Evolutionary conservation across 2,113 vertebrate species (phyloP).

Genomic region (Plotosus lineatus): DNA sequence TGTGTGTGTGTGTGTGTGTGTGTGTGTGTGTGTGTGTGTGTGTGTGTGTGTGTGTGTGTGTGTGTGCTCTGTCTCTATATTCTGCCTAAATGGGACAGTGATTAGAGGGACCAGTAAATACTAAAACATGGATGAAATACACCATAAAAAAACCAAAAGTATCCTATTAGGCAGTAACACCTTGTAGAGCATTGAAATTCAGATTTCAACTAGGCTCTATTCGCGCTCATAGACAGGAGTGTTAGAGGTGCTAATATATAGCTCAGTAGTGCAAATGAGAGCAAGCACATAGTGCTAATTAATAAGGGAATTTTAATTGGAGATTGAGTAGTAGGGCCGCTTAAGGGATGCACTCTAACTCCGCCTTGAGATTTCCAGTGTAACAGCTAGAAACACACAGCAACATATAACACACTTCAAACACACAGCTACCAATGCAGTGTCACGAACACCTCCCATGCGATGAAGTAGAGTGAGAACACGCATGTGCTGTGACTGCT

Average conservation of each 20-base stretch:
- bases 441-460: conserved; percentile 33
- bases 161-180: neutral
- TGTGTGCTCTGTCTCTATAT: neutral
- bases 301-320: conserved; percentile 29
- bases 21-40: too few species aligned
- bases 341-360: neutral
- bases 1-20: too few species aligned
- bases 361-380: conserved; percentile 14
- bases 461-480: conserved; percentile 37
- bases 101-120: neutral
- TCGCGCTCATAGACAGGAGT: neutral
- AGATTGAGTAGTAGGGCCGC: neutral
- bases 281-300: conserved; percentile 21
- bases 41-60: too few species aligned
- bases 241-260: conserved; percentile 26
- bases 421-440: conserved; percentile 45
- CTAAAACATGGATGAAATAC: neutral
- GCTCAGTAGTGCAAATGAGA: conserved; percentile 31
- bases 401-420: conserved; percentile 34
- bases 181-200: neutral
- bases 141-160: neutral
- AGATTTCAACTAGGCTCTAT: conserved; percentile 1
- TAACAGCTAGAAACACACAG: conserved; percentile 20
- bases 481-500: conserved; percentile 20
- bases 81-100: neutral